These are phyloP conservation scores for Limnephilus marmoratus DNA, from an alignment of 2,888 invertebrate species.

Conservation along the genomic window DNA sequence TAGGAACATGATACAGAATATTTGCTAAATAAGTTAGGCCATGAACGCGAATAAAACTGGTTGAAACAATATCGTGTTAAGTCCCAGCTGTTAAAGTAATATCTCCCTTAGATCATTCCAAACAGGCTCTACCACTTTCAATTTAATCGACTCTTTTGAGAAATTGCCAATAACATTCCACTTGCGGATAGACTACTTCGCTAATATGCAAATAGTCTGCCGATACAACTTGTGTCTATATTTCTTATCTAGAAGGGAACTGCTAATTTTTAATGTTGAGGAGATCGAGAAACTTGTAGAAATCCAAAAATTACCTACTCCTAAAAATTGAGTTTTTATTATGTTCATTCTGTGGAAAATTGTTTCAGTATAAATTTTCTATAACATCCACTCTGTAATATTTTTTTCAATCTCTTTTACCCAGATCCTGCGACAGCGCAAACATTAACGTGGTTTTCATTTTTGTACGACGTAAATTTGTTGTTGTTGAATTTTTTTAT, in stretches of 20 bases:
- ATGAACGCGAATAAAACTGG: background rate
- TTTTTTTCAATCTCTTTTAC: no score
- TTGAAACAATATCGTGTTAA: background rate
- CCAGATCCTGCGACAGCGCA: no score
- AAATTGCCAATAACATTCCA: slow-evolving; percentile 2
- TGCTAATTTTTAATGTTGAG: background rate
- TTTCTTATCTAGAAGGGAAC: background rate
- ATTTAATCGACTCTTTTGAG: slow-evolving; percentile 2
- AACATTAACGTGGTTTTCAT: no score
- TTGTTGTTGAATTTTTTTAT: no score
- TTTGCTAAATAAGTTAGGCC: background rate
- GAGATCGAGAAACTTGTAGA: background rate
- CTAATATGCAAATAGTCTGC: background rate
- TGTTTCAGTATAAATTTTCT: background rate
- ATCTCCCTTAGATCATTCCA: background rate
- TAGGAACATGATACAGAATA: background rate
- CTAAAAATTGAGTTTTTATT: background rate
- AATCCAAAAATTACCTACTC: background rate
- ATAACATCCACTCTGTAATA: background rate
- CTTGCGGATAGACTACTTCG: slow-evolving; percentile 2
- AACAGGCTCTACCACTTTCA: background rate
- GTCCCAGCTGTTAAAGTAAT: background rate
- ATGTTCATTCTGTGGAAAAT: background rate
- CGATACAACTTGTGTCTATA: background rate
- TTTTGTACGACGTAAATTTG: no score